These are phyloP conservation scores for Drosophila melanosoma DNA, from an alignment of 2,888 invertebrate species.

Conservation along the genomic window DNA sequence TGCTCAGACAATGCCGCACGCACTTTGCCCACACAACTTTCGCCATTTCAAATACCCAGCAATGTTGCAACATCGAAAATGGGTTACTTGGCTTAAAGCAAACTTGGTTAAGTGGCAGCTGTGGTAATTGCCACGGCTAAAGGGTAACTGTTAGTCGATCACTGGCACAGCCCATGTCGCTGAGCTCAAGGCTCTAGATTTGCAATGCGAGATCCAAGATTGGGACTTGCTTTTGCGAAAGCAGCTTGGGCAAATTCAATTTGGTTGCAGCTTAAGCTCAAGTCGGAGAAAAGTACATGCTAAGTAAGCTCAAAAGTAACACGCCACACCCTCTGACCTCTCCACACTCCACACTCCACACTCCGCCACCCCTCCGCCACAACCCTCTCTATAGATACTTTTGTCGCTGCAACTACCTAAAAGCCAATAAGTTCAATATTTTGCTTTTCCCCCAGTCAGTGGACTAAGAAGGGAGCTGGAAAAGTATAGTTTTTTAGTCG, in stretches of 20 bases:
- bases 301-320: slow-evolving; percentile 79
- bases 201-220: slow-evolving; percentile 64
- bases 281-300: slow-evolving; percentile 72
- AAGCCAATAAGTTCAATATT: slow-evolving; percentile 82
- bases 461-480: slow-evolving; percentile 9
- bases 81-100: background rate
- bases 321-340: slow-evolving; percentile 26
- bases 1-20: slow-evolving; percentile 68
- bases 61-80: too few species aligned
- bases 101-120: background rate
- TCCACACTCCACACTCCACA: background rate
- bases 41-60: slow-evolving; percentile 40
- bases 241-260: slow-evolving; percentile 65
- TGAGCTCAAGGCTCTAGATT: slow-evolving; percentile 50
- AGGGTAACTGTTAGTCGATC: slow-evolving; percentile 23
- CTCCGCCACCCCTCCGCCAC: background rate
- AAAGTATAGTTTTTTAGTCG: slow-evolving; percentile 41
- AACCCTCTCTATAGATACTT: slow-evolving; percentile 59
- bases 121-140: background rate
- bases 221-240: slow-evolving; percentile 13
- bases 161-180: background rate
- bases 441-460: slow-evolving; percentile 68
- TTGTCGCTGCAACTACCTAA: slow-evolving; percentile 74
- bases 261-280: slow-evolving; percentile 75
- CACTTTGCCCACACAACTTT: slow-evolving; percentile 68